Percentiles rank a stretch among this genome's conserved stretches.
Conservation (phyloP, 2,113 vertebrate genomes). For the Balaeniceps rex region DNA sequence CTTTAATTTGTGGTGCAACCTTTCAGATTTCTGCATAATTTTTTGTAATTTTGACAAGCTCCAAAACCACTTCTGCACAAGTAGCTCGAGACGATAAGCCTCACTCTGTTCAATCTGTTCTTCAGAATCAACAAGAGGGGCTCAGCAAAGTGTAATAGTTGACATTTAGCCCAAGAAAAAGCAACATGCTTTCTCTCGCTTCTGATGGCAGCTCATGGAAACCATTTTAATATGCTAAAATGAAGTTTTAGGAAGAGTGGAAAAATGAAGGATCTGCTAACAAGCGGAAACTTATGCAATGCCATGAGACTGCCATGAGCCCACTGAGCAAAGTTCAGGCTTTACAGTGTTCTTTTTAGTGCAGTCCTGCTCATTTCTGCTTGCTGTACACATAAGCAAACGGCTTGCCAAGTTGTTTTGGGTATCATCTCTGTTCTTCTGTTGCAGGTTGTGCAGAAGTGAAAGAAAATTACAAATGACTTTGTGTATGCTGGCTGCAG, state of each 20-base stretch:
- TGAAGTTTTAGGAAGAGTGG: background rate
- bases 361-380: background rate
- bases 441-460: slow-evolving; percentile 12
- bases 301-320: background rate
- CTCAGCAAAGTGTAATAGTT: background rate
- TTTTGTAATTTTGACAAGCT: background rate
- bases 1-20: background rate
- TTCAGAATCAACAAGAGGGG: background rate
- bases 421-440: background rate
- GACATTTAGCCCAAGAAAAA: background rate
- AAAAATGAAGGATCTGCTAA: background rate
- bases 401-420: background rate
- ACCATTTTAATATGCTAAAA: background rate
- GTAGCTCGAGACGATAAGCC: background rate
- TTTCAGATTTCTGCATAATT: background rate
- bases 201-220: background rate
- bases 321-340: background rate
- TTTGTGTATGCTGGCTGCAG: background rate
- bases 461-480: slow-evolving; percentile 33
- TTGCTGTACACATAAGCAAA: background rate
- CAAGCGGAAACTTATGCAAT: background rate
- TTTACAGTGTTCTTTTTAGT: background rate
- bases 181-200: background rate
- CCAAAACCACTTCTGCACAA: background rate
- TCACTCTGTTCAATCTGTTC: background rate